phyloP scores from a whole-genome alignment of 2,888 invertebrate genomes.

The Elgonia sp. region DNA sequence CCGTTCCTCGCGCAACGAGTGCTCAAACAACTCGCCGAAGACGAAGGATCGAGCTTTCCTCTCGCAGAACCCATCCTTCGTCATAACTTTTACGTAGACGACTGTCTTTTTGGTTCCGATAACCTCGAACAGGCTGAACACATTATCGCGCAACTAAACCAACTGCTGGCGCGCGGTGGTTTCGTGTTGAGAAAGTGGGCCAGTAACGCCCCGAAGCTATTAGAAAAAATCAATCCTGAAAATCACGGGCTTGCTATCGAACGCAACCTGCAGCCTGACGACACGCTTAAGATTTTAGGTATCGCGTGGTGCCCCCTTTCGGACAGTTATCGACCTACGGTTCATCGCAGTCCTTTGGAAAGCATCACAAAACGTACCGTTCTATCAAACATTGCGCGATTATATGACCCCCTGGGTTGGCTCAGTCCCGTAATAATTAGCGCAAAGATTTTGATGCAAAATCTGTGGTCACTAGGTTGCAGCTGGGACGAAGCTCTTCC shows the following conservation, averaged over 20 bases:
- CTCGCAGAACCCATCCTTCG: not conserved
- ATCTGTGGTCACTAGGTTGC: not conserved
- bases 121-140: not conserved
- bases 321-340: not conserved
- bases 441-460: conserved; percentile 1
- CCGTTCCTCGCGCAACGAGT: not conserved
- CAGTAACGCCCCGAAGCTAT: not conserved
- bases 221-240: not conserved
- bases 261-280: not conserved
- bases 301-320: not conserved
- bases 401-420: not conserved
- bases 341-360: not conserved
- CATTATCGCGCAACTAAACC: not conserved
- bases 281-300: not conserved
- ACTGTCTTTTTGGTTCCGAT: not conserved
- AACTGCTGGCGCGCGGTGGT: not conserved
- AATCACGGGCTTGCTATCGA: not conserved
- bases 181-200: conserved; percentile 15
- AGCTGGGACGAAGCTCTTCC: not conserved
- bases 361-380: not conserved
- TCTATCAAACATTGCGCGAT: not conserved
- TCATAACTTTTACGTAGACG: not conserved
- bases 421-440: not conserved
- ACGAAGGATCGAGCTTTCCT: not conserved
- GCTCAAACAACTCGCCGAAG: not conserved